These are phyloP conservation scores for Crotophaga sulcirostris DNA, from an alignment of 2,113 vertebrate genomes.

Conservation along the genomic window DNA sequence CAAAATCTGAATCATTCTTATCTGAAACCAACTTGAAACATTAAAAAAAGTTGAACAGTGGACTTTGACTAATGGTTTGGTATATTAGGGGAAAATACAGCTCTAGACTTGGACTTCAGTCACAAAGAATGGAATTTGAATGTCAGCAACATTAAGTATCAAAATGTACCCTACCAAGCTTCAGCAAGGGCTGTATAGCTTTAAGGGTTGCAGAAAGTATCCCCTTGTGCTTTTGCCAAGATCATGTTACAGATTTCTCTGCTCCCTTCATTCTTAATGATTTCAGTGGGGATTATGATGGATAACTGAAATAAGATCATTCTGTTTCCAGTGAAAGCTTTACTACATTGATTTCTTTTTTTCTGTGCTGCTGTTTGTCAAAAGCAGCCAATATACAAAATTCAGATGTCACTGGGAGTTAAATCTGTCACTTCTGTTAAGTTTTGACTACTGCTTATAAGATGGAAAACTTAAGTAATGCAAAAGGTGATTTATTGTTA, in stretches of 20 bases:
- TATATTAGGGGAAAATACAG: background rate
- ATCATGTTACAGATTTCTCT: slow-evolving; percentile 1
- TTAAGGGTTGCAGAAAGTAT: background rate
- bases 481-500: background rate
- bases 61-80: background rate
- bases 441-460: background rate
- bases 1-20: slow-evolving; percentile 38
- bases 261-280: background rate
- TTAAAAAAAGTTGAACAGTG: background rate
- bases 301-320: slow-evolving; percentile 39
- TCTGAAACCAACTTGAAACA: background rate
- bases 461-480: background rate
- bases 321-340: slow-evolving; percentile 1
- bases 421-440: background rate
- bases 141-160: background rate
- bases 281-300: slow-evolving; percentile 18
- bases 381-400: background rate
- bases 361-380: background rate
- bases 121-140: background rate
- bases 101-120: background rate
- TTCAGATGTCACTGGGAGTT: slow-evolving; percentile 15
- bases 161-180: background rate
- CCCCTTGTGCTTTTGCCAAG: background rate
- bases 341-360: background rate
- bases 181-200: background rate